A percentile compares a stretch with the other conserved stretches of the same genome.
Conservation (phyloP, 2,113 vertebrate species). For the Echinops telfairi region DNA sequence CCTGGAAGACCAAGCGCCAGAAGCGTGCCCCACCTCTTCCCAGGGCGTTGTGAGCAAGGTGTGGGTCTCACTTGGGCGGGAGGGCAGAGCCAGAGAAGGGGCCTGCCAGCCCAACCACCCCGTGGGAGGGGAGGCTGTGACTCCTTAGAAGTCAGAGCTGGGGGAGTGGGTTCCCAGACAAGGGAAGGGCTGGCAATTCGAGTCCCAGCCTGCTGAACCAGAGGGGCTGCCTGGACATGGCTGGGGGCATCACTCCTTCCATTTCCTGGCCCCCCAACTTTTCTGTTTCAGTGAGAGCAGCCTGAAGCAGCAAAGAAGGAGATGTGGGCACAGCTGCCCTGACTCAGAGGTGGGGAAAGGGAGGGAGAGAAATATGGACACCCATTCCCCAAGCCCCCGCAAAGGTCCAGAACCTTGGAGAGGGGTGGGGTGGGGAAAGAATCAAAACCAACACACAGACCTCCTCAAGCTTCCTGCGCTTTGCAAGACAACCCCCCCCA, state of each 20-base stretch:
- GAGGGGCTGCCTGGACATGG: constrained; percentile 51
- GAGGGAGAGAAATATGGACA: not conserved
- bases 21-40: constrained; percentile 11
- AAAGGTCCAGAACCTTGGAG: not conserved
- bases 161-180: constrained; percentile 62
- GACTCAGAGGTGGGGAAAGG: not conserved
- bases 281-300: constrained; percentile 24
- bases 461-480: constrained; percentile 46
- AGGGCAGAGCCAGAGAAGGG: constrained; percentile 43
- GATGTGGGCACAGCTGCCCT: not conserved
- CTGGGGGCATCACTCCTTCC: constrained; percentile 42
- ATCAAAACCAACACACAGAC: not conserved
- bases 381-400: not conserved
- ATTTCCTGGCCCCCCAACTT: constrained; percentile 60
- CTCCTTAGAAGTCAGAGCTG: constrained; percentile 51
- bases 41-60: constrained; percentile 71
- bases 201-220: constrained; percentile 71
- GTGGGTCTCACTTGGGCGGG: constrained; percentile 69
- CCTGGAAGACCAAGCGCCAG: not conserved
- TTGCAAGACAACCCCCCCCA: not conserved
- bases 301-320: not conserved
- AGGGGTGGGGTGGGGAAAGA: not conserved
- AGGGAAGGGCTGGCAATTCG: constrained; percentile 67
- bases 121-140: constrained; percentile 60
- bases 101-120: constrained; percentile 22